phyloP scores from a whole-genome alignment of 2,113 vertebrate genomes.

The Alaudala cheleensis region DNA sequence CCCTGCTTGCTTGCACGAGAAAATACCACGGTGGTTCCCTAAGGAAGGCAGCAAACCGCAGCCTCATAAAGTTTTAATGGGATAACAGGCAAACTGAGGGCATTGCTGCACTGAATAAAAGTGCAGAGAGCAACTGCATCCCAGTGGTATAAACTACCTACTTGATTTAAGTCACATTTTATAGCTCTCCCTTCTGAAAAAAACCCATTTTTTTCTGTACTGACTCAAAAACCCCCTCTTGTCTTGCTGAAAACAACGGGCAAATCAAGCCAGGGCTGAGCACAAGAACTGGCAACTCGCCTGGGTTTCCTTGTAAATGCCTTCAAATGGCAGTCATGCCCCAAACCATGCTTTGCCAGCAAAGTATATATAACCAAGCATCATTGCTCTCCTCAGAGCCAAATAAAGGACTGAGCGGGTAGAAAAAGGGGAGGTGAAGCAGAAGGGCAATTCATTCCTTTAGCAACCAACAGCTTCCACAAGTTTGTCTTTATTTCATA shows the following conservation, averaged over 20 bases:
- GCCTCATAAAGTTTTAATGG: not conserved
- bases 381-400: not conserved
- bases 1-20: not conserved
- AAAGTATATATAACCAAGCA: slow-evolving; percentile 16
- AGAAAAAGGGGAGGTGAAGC: not conserved
- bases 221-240: not conserved
- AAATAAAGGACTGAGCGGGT: not conserved
- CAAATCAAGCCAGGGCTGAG: not conserved
- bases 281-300: slow-evolving; percentile 38
- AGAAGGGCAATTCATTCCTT: not conserved
- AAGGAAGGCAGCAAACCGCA: not conserved
- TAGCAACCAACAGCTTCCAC: not conserved
- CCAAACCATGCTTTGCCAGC: not conserved
- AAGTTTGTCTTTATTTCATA: not conserved
- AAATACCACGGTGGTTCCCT: not conserved
- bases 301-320: slow-evolving; percentile 50
- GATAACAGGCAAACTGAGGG: not conserved
- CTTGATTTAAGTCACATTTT: not conserved
- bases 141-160: not conserved
- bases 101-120: not conserved
- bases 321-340: slow-evolving; percentile 60
- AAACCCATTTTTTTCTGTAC: not conserved
- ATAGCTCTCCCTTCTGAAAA: not conserved
- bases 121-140: not conserved
- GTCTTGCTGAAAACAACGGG: not conserved